Evolutionary conservation across 2,113 vertebrate species (phyloP).

Genomic region (Papio anubis): DNA sequence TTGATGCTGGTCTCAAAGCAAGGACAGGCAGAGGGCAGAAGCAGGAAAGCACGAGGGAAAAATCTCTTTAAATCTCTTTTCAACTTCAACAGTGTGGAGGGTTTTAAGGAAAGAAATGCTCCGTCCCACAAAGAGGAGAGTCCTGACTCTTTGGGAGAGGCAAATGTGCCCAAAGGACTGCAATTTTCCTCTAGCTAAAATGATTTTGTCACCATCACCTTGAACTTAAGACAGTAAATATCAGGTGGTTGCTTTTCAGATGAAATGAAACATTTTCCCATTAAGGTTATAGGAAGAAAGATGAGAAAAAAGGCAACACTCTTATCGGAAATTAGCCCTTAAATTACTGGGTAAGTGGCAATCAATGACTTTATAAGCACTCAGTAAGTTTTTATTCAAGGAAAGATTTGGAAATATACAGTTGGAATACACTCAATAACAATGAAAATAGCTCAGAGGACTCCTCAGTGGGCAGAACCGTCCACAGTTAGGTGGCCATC

Average conservation of each 20-base stretch:
- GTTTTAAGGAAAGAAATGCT: not conserved
- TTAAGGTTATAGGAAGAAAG: conserved; percentile 30
- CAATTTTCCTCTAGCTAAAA: not conserved
- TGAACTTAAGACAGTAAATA: conserved; percentile 44
- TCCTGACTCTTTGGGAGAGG: not conserved
- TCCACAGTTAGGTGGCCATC: not conserved
- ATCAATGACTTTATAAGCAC: not conserved
- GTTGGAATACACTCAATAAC: not conserved
- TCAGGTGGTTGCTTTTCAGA: conserved; percentile 37
- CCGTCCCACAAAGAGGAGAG: not conserved
- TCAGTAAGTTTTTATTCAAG: not conserved
- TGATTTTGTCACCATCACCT: not conserved
- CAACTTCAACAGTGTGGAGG: not conserved
- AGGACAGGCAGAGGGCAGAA: not conserved
- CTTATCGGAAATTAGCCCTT: conserved; percentile 44
- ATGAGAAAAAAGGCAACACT: not conserved
- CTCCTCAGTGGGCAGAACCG: not conserved
- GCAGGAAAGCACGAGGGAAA: not conserved
- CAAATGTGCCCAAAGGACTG: not conserved
- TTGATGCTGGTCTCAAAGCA: not conserved
- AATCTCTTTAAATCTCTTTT: not conserved
- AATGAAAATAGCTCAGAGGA: not conserved
- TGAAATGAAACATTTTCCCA: conserved; percentile 29
- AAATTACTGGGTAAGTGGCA: conserved; percentile 6
- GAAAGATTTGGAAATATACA: not conserved